Evolutionary conservation across 2,888 invertebrate genomes (phyloP).

Genomic region (Hyles lineata): DNA sequence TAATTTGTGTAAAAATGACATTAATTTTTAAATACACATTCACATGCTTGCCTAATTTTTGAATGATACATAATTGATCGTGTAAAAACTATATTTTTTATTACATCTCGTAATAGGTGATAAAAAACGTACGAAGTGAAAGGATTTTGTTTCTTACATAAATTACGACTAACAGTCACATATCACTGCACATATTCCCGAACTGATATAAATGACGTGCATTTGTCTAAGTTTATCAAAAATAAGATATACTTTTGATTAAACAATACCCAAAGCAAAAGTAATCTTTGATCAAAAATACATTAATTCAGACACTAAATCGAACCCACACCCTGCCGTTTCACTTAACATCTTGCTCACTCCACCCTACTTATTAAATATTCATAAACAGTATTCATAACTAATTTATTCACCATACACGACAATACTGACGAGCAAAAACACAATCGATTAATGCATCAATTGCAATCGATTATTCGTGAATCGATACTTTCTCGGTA

Average conservation of each 20-base stretch:
- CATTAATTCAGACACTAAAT: too few relatives aligned
- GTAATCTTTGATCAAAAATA: too few relatives aligned
- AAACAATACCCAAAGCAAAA: too few relatives aligned
- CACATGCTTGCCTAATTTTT: not conserved
- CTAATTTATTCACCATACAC: not conserved
- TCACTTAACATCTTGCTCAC: too few relatives aligned
- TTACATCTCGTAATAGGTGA: not conserved
- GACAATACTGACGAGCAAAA: conserved; percentile 11
- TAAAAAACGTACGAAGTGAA: not conserved
- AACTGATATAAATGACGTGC: too few relatives aligned
- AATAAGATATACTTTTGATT: too few relatives aligned
- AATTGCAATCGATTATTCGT: conserved; percentile 18
- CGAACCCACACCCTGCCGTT: too few relatives aligned
- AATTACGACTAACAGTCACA: too few relatives aligned
- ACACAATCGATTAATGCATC: conserved; percentile 7
- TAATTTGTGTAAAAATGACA: too few relatives aligned
- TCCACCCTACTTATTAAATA: too few relatives aligned
- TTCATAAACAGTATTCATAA: not conserved
- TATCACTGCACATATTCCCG: too few relatives aligned
- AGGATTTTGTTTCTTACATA: not conserved
- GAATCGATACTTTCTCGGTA: conserved; percentile 23
- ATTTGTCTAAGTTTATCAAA: too few relatives aligned
- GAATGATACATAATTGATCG: not conserved
- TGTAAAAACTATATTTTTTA: not conserved
- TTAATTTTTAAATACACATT: not conserved